Evolutionary conservation across 2,113 vertebrate genomes (phyloP), one percentile per base, ranked within the genome.

Genomic region (Prunella fulvescens): DNA sequence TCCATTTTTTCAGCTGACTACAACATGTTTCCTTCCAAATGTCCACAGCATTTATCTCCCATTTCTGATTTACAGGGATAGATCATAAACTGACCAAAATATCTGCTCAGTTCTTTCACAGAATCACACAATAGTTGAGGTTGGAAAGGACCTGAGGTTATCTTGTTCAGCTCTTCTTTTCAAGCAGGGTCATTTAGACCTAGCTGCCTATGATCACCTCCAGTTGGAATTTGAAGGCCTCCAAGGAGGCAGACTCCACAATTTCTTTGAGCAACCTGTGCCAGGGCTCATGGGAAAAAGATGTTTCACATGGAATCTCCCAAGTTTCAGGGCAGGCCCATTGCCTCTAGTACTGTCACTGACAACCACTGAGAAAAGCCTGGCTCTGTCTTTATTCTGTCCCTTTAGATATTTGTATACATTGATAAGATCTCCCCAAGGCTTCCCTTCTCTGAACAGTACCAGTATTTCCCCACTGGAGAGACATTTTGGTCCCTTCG

Each of bases 341-440:
- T 50, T 88, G 33, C 48, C 18, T 69, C n/a, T 73, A 13, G 6
- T 77, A 12, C 25, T 71, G 28, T 72, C 19, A 37, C 14, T 67
- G 35, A 8, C 20, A 26, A 69, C 10, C 24, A 37, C 24, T 54
- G 19, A 56, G 51, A 62, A 84, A 29, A 86, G 18, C 15, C 13
- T 73, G 5, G 2, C 13, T 66, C 25, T 6, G 3, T 58, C 13
- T 83, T 70, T 60, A 26, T 2, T 10, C 8, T 65, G 3, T 58
- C 23, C 7, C 23, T 45, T 85, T 50, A 60, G 40, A 8, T 69
- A 60, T 50, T 81, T 40, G 14, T 58, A 23, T 48, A n/a, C 10
- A 45, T 18, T 45, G 12, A 4, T 53, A 42, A 40, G 25, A 45
- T 31, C 1, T 2, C 1, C 19, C 8, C 2, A 3, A 87, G 9